Percentiles rank a stretch among this genome's conserved stretches.
These are phyloP conservation scores for Xestia ashworthii DNA, from an alignment of 2,888 invertebrate species.

Conservation along the genomic window DNA sequence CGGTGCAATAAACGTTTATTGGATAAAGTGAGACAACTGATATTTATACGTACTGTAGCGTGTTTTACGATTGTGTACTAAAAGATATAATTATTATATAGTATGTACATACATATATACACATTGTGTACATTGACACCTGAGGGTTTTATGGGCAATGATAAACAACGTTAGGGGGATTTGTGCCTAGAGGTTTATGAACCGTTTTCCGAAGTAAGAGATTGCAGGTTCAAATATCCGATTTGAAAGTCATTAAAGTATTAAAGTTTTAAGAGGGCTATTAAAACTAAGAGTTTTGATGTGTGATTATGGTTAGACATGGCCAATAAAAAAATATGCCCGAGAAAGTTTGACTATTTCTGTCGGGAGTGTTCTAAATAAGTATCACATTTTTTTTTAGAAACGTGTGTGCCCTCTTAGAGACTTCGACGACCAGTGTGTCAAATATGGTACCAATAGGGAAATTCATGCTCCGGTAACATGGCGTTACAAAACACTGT, in stretches of 20 bases:
- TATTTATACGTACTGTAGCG: slow-evolving; percentile 53
- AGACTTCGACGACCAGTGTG: neutral
- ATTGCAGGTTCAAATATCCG: neutral
- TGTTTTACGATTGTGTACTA: slow-evolving; percentile 54
- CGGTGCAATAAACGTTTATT: slow-evolving; percentile 45
- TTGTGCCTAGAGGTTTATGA: neutral
- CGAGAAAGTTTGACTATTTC: too few relatives aligned
- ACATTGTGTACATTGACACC: slow-evolving; percentile 36
- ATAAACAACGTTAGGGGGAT: slow-evolving; percentile 9
- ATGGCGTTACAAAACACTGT: neutral
- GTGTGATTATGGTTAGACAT: too few relatives aligned
- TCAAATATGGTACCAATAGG: neutral
- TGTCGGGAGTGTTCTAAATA: too few relatives aligned
- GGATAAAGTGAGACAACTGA: slow-evolving; percentile 40
- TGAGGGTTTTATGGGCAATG: slow-evolving; percentile 40
- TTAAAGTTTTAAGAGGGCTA: too few relatives aligned
- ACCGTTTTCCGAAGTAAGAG: neutral
- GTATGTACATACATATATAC: slow-evolving; percentile 1
- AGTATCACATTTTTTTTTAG: too few relatives aligned
- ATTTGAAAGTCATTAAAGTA: neutral
- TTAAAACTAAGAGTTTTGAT: neutral
- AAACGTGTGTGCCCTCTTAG: too few relatives aligned
- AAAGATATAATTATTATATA: slow-evolving; percentile 33
- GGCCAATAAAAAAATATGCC: too few relatives aligned
- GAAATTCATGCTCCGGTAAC: neutral